Percentiles rank a stretch among this genome's conserved stretches.
These are phyloP conservation scores for Hippocampus guttulatus DNA, from an alignment of 2,113 vertebrate genomes.

Conservation along the genomic window DNA sequence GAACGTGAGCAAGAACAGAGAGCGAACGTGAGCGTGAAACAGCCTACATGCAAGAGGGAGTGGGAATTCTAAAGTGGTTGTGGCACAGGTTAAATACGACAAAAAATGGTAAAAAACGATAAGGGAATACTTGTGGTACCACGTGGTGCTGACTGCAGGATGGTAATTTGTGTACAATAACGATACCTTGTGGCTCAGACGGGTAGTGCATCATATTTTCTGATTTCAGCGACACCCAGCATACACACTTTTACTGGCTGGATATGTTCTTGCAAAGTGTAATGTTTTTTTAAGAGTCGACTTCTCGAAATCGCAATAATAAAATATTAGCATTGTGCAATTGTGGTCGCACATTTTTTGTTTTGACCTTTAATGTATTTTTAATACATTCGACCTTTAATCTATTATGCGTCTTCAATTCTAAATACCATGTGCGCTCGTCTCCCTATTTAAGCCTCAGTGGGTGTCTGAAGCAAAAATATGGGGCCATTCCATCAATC, in stretches of 20 bases:
- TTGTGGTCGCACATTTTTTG: no score
- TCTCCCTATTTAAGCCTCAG: no score
- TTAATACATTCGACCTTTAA: no score
- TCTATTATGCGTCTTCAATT: no score
- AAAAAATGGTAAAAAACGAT: background rate
- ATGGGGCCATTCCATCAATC: background rate
- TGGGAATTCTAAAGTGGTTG: background rate
- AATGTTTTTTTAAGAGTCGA: background rate
- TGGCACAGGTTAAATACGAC: background rate
- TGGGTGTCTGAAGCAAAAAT: no score
- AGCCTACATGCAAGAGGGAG: background rate
- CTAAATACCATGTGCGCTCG: no score
- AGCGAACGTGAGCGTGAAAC: background rate
- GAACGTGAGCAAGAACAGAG: background rate
- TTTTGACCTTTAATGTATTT: no score
- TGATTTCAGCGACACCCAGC: background rate
- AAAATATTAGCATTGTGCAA: background rate
- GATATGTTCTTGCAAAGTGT: background rate
- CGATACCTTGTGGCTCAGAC: background rate
- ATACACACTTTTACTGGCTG: background rate
- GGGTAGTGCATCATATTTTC: background rate
- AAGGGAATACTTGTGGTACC: background rate
- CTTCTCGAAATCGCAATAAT: background rate
- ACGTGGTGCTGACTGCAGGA: background rate
- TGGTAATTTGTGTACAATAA: background rate